Base-by-base conservation (phyloP, 2,888 invertebrate species). In the Troglohyphantes excavatus region DNA sequence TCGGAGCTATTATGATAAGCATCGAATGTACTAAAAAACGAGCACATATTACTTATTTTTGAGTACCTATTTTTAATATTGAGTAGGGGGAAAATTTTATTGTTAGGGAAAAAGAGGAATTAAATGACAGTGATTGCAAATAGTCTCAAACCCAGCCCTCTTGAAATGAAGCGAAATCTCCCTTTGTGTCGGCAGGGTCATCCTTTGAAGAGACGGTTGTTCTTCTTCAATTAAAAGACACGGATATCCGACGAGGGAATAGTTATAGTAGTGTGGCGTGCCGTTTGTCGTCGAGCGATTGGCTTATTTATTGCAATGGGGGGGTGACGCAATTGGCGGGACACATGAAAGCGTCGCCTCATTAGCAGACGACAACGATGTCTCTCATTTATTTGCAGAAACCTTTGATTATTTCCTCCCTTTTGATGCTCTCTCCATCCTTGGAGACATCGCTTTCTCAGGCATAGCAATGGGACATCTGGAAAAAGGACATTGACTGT, bases 261-360 rank as follows among this genome's bases (percentile, higher is more conserved):
- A n/a, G 75, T 75, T 75, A 84, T 84, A 73, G 29, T 75, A 26
- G 84, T 67, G 67, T 75, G 63, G 86, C 67, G 67, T 63, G 53
- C 59, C 65, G 75, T 88, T 88, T 88, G 88, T 89, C 88, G 88
- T 89, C 70, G 9, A 39, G 68, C 68, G 82, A 89, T 89, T 89
- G 82, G 82, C 70, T 89, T 89, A 82, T 89, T 89, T 89, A 89
- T 89, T 59, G 88, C 21, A 63, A 59, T 68, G 26, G 39, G 72
- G n/a, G 21, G 78, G 65, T 82, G 82, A 82, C 82, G 82, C 61
- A 82, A 46, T 61, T 21, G 81, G 87, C 88, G 75, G 63, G 63
- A 67, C 76, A 78, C 85, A 70, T 86, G 68, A 88, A 89, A 89
- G 88, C 75, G 82, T 75, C 67, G 81, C 61, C 88, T 89, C 88